phyloP scores from a whole-genome alignment of 1,140 invertebrate genomes.

The Paralvinella palmiformis region DNA sequence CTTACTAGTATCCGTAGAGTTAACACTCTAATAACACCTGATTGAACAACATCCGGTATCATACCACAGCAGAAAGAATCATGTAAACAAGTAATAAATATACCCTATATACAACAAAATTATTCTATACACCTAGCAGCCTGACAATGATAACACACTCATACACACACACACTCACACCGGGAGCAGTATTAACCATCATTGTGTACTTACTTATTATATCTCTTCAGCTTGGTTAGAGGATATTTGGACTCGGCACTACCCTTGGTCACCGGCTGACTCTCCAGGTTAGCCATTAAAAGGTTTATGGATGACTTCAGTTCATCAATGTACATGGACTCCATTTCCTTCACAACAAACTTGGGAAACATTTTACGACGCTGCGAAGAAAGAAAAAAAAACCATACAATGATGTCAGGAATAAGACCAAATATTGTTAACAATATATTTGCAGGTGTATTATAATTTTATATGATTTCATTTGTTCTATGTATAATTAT shows the following conservation, averaged over 20 bases:
- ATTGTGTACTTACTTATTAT: slow-evolving; percentile 76
- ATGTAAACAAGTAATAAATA: too few relatives aligned
- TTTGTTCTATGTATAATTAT: not conserved
- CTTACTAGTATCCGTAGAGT: too few relatives aligned
- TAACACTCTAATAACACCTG: too few relatives aligned
- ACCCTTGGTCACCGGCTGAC: slow-evolving; percentile 94
- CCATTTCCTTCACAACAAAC: slow-evolving; percentile 99
- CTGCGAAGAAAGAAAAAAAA: slow-evolving; percentile 2
- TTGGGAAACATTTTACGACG: slow-evolving; percentile 62
- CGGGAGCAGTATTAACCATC: not conserved
- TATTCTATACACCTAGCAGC: too few relatives aligned
- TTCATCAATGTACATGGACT: slow-evolving; percentile 97
- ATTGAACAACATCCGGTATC: too few relatives aligned
- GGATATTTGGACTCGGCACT: slow-evolving; percentile 92
- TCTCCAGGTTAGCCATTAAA: slow-evolving; percentile 98
- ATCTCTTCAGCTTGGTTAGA: slow-evolving; percentile 88
- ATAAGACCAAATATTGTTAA: too few relatives aligned
- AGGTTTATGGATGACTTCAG: slow-evolving; percentile 94
- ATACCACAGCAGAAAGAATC: too few relatives aligned
- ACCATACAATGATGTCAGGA: not conserved
- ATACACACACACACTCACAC: not conserved
- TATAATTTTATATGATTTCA: not conserved
- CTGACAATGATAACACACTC: too few relatives aligned
- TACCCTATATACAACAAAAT: too few relatives aligned
- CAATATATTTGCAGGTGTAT: not conserved